These are phyloP conservation scores for Hermodice carunculata DNA, from an alignment of 2,888 invertebrate genomes.

Conservation along the genomic window DNA sequence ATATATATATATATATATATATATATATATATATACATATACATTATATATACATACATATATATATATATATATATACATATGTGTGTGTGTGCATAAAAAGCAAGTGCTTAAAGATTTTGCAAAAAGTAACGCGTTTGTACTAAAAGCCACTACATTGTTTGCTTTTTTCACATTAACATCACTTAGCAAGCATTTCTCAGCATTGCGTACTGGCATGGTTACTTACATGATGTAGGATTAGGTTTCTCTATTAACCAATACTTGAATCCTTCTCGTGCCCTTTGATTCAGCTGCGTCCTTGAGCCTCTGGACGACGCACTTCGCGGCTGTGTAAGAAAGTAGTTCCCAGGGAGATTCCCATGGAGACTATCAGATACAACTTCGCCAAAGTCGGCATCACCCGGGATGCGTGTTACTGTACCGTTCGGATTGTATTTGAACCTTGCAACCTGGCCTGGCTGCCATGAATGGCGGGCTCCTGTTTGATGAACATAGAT, in stretches of 20 bases:
- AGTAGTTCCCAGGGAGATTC: conserved; percentile 12
- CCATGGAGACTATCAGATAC: neutral
- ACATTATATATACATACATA: neutral
- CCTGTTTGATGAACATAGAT: neutral
- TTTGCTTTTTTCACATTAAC: too few species aligned
- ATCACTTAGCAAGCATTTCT: too few species aligned
- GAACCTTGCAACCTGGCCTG: neutral
- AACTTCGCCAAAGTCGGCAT: conserved; percentile 1
- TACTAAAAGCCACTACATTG: too few species aligned
- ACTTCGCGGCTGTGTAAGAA: neutral
- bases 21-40: neutral
- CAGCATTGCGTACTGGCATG: too few species aligned
- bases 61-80: neutral
- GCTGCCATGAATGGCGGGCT: neutral
- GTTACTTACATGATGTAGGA: conserved; percentile 60
- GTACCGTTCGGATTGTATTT: conserved; percentile 4
- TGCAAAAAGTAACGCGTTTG: too few species aligned
- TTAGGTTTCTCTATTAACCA: conserved; percentile 64
- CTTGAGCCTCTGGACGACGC: conserved; percentile 20
- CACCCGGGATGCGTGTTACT: conserved; percentile 2
- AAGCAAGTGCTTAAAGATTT: too few species aligned
- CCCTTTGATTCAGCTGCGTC: conserved; percentile 55
- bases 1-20: too few species aligned
- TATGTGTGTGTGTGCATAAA: neutral
- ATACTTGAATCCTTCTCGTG: conserved; percentile 61